Evolutionary conservation across 2,113 vertebrate genomes (phyloP), one percentile per base, ranked within the genome.

Genomic region (Bufo bufo): DNA sequence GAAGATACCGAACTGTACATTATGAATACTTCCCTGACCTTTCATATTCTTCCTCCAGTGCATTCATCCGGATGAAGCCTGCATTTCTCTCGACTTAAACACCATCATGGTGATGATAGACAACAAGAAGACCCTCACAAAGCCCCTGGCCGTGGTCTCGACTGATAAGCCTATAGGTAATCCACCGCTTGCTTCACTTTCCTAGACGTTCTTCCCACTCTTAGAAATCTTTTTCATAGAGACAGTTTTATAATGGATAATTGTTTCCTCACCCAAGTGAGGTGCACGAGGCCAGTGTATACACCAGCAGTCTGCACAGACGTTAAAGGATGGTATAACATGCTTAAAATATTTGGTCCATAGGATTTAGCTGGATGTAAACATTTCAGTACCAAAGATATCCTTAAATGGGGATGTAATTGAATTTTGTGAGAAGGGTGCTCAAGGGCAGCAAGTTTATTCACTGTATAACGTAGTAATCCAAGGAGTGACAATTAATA

Each of bases 51-150:
- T 3, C 78, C 85, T 12, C 0, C 93, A 99, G 98, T 99, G 98
- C 17, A 90, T 98, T 90, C 91, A 92, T 79, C 95, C 96, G 0
- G 92, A 95, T 2, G 95, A 97, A 92, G 92, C 94, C 82, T 99
- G 98, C 77, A 93, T 93, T 5, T 95, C 95, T 0, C 90, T 97
- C 33, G 92, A 92, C 1, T 23, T 92, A 56, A 91, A 95, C 14
- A 94, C 93, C 88, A 96, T 99, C 89, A 74, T 99, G 87, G 90
- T 90, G 33, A 97, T 99, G 97, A 96, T 96, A 95, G 95, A 95
- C 92, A 95, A 96, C 92, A 95, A 93, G 90, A 97, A 96, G 93
- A 95, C 93, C 0, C 95, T 95, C 11, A 97, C 95, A 79, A 97
- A 96, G 82, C 94, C 95, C 0, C 93, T 99, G 56, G 94, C 95